Base-by-base conservation (phyloP, 2,797 vertebrate species). In the Gobionotothen gibberifrons region DNA sequence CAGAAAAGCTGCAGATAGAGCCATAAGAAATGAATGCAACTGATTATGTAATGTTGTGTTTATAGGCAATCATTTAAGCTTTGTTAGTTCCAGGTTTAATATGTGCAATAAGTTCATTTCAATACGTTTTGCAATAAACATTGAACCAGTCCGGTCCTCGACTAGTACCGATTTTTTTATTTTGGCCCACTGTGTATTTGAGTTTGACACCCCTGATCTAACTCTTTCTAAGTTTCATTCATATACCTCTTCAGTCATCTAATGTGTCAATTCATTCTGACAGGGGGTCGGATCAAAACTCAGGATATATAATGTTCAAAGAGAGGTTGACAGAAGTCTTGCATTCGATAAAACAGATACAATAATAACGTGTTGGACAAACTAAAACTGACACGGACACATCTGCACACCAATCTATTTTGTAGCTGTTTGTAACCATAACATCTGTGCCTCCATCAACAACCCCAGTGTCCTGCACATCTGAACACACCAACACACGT, bases 381-480 rank as follows among this genome's bases (percentile, higher is more conserved):
- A 73, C 22, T 48, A 3, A 60, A 56, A 63, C 14, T 10, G 60
- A 54, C 36, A 59, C 49, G 6, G 32, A 58, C 55, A 58, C 61
- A 26, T 26, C 52, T 40, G 16, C 46, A 65, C 62, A 62, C 14
- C 22, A 9, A 12, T 69, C 56, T 44, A 73, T 40, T 86, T 73
- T 78, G 67, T 78, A 79, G 44, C 44, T 81, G 48, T 79, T 79
- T 68, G 64, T 56, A 59, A 39, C 69, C 67, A 51, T 70, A 64
- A 62, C 72, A 53, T 69, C 71, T 72, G 69, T 72, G 79, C 83
- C 60, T 83, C 74, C 57, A 62, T 83, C 77, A 65, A 15, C 77
- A 72, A 39, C 60, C 72, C 8, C 42, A 21, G 63, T 71, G 46
- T 59, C 55, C 67, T 39, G 19, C 62, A 40, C 40, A 65, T 64